Conservation (phyloP, 92 coral and sea anemone genomes). For the Scolanthus callimorphus region DNA sequence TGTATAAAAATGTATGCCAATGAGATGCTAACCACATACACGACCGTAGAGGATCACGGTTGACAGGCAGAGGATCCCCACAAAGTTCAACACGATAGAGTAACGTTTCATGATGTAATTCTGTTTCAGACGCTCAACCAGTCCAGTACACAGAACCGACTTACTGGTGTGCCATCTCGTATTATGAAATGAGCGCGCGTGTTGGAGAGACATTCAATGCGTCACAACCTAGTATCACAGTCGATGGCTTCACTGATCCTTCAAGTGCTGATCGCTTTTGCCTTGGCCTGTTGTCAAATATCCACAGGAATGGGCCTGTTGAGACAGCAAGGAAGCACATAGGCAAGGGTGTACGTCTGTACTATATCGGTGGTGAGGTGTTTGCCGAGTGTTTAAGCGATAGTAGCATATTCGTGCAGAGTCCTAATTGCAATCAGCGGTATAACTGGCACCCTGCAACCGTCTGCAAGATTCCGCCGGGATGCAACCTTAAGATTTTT, state of each 20-base stretch:
- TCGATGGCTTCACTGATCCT: slow-evolving; percentile 96
- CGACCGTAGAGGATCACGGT: too few relatives aligned
- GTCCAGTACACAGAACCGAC: slow-evolving; percentile 92
- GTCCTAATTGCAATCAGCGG: slow-evolving; percentile 97
- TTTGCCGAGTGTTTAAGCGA: slow-evolving; percentile 96
- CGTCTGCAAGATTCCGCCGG: slow-evolving; percentile 96
- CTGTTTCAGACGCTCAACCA: slow-evolving; percentile 78
- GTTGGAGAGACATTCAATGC: slow-evolving; percentile 93
- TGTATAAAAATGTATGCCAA: too few relatives aligned
- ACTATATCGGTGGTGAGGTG: slow-evolving; percentile 95
- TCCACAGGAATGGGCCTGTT: slow-evolving; percentile 90
- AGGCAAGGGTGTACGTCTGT: slow-evolving; percentile 98
- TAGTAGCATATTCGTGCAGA: slow-evolving; percentile 96
- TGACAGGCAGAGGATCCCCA: too few relatives aligned
- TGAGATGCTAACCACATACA: too few relatives aligned
- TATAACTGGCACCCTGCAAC: slow-evolving; percentile 99
- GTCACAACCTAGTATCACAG: slow-evolving; percentile 88
- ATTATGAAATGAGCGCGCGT: slow-evolving; percentile 93
- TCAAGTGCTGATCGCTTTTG: slow-evolving; percentile 95
- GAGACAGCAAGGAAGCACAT: slow-evolving; percentile 94
- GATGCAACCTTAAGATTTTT: slow-evolving; percentile 92
- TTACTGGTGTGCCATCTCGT: slow-evolving; percentile 88
- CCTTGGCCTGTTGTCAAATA: slow-evolving; percentile 87
- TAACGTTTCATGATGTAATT: not conserved
- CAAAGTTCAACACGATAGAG: not conserved